Evolutionary conservation across 2,113 vertebrate species (phyloP).

Genomic region (Podilymbus podiceps): DNA sequence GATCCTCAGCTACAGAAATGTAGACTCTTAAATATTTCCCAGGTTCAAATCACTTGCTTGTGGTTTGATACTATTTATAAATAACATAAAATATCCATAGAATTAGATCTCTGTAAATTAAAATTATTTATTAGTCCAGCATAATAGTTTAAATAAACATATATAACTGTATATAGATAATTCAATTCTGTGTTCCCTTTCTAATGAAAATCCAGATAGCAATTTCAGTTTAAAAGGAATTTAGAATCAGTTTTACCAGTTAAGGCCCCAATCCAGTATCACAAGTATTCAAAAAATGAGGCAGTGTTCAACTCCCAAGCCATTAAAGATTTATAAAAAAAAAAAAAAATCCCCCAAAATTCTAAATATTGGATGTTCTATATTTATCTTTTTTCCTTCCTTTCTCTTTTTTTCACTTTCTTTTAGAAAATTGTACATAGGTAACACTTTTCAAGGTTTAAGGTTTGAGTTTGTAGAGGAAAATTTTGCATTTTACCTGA

Average conservation of each 20-base stretch:
- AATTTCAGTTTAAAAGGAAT: not conserved
- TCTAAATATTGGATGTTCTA: not conserved
- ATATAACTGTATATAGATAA: not conserved
- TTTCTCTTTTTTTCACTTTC: not conserved
- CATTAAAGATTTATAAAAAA: not conserved
- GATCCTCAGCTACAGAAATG: not conserved
- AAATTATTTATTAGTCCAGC: not conserved
- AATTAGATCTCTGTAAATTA: not conserved
- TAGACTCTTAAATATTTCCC: not conserved
- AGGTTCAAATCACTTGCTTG: not conserved
- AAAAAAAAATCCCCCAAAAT: not conserved
- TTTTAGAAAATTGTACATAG: not conserved
- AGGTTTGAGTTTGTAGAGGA: not conserved
- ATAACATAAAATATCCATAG: not conserved
- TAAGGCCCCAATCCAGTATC: not conserved
- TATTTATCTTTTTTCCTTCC: not conserved
- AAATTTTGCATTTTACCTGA: not conserved
- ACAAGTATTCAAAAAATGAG: not conserved
- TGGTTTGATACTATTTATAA: not conserved
- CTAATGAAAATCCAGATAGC: not conserved
- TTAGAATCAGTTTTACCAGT: not conserved
- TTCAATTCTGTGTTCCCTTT: not conserved
- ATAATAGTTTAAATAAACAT: not conserved
- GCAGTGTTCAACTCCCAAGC: not conserved
- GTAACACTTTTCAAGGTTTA: not conserved